Conservation (phyloP, 1,140 invertebrate species). For the Thereuonema tuberculata region DNA sequence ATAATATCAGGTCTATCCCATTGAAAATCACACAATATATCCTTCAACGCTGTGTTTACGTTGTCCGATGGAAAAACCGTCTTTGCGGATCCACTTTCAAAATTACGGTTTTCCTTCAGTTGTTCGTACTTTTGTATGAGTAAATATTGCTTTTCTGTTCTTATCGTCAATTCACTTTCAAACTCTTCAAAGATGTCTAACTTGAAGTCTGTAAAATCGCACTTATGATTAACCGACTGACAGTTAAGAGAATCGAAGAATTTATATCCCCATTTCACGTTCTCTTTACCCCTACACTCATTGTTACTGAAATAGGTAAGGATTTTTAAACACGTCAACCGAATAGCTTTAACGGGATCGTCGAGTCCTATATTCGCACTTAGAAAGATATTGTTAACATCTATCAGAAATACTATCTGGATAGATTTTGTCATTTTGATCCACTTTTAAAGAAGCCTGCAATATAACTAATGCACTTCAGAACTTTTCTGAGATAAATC, state of each 20-base stretch:
- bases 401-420: neutral
- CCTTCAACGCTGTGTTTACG: slow-evolving; percentile 19
- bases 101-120: neutral
- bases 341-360: neutral
- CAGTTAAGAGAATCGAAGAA: slow-evolving; percentile 15
- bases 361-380: neutral
- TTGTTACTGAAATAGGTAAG: neutral
- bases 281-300: neutral
- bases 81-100: neutral
- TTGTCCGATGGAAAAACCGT: slow-evolving; percentile 10
- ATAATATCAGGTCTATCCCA: slow-evolving; percentile 23
- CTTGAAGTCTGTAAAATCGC: slow-evolving; percentile 21
- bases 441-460: neutral
- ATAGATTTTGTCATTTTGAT: neutral
- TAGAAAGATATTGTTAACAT: neutral
- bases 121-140: neutral
- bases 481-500: too few relatives aligned
- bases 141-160: slow-evolving; percentile 12
- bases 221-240: slow-evolving; percentile 10
- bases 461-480: too few relatives aligned
- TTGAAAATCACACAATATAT: slow-evolving; percentile 21
- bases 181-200: slow-evolving; percentile 24
- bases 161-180: slow-evolving; percentile 18
- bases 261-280: slow-evolving; percentile 24
- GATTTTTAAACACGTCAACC: slow-evolving; percentile 6